These are phyloP conservation scores for Caenorhabditis inopinata DNA, from an alignment of 1,140 invertebrate genomes.

Conservation along the genomic window DNA sequence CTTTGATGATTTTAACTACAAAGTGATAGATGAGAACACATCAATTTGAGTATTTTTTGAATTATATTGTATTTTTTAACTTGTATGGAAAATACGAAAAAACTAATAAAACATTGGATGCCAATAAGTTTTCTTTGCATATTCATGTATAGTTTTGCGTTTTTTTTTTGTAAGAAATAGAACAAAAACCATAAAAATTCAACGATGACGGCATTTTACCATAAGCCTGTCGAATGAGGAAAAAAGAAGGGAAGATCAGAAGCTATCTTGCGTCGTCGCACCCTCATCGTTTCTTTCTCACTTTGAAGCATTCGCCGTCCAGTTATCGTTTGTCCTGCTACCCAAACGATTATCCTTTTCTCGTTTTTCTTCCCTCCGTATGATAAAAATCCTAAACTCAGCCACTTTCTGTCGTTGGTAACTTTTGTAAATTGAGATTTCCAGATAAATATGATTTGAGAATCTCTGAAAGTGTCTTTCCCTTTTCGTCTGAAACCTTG, in stretches of 20 bases:
- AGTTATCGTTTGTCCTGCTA: conserved; percentile 9
- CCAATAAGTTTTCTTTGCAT: no score
- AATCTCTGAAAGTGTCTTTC: no score
- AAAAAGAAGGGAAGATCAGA: background rate
- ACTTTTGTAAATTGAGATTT: no score
- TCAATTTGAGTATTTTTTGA: no score
- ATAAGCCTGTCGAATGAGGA: background rate
- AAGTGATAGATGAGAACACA: no score
- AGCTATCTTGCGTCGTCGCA: background rate
- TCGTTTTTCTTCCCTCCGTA: background rate
- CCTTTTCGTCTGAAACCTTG: no score
- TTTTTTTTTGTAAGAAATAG: background rate
- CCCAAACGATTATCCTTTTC: background rate
- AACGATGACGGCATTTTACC: background rate
- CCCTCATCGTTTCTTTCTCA: background rate
- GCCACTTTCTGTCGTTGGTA: no score
- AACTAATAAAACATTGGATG: background rate
- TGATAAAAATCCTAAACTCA: no score
- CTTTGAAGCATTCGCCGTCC: background rate
- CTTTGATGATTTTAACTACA: conserved; percentile 28
- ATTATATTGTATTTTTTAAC: background rate
- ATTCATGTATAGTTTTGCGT: background rate
- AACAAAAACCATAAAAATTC: background rate
- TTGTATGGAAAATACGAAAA: background rate
- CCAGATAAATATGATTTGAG: no score